Evolutionary conservation across 2,797 vertebrate species (phyloP).

Genomic region (Glossophaga mutica): DNA sequence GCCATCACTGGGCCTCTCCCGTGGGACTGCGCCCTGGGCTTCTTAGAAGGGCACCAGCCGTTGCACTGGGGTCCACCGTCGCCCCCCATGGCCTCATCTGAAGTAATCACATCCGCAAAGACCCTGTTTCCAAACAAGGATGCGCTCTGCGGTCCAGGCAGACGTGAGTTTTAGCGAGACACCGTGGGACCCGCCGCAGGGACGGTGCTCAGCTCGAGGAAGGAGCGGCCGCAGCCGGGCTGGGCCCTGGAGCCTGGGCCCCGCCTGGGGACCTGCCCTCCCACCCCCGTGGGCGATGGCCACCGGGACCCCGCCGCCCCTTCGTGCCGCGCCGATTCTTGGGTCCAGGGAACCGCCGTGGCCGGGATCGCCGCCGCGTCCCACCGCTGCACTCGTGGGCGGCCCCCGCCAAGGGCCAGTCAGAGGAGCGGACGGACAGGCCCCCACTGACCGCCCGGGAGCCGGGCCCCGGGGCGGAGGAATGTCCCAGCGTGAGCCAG

Average conservation of each 20-base stretch:
- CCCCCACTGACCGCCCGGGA: background rate
- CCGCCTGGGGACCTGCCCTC: background rate
- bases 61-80: too few relatives aligned
- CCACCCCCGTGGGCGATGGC: background rate
- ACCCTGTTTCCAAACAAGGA: background rate
- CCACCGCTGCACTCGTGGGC: rapidly evolving
- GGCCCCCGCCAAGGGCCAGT: background rate
- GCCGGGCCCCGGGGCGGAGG: background rate
- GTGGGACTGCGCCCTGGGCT: background rate
- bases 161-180: rapidly evolving
- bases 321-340: background rate
- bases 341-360: rapidly evolving
- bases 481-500: conserved; percentile 60
- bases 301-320: background rate
- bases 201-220: background rate
- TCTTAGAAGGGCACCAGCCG: too few relatives aligned
- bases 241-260: background rate
- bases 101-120: background rate
- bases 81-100: rapidly evolving
- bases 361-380: background rate
- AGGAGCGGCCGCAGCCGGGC: rapidly evolving
- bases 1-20: background rate
- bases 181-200: rapidly evolving
- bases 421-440: background rate
- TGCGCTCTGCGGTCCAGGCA: rapidly evolving